Base-by-base conservation (phyloP, 1,140 invertebrate species). In the Hypothenemus hampei region DNA sequence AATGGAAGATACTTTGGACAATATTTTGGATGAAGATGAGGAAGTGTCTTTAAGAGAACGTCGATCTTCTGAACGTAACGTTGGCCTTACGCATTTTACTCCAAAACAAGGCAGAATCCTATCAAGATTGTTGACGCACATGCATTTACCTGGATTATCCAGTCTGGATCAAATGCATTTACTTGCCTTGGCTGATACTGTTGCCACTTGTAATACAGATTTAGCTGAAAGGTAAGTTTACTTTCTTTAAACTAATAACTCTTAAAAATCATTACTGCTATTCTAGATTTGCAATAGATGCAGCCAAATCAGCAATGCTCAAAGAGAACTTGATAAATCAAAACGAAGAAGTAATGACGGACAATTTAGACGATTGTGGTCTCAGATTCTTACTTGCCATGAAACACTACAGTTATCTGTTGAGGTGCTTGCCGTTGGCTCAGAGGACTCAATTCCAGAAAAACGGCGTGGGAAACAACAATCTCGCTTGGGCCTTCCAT, bases 161-260 rank as follows among this genome's bases (percentile, higher is more conserved):
- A 96, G 92, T 67, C 79, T 99, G 18, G 97, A 99, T 75, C 97
- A 99, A 72, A 98, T 99, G 95, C 97, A 99, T 75, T 75, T 99
- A 20, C 73, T 99, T 6, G 97, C 97, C 4, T 71, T 99, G 16
- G 96, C 96, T 18, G 97, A 99, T 65, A 98, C 97, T 0, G 93
- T 99, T 0, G 93, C 94, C 0, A 93, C 91, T 0, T 91, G 88
- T 64, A 89, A 92, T 63, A 87, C 86, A 0, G 89, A 93, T 67
- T 88, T 91, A 62, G 85, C 87, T 0, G 89, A 92, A 65, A 75
- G 87, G 36, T 53, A 53, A 53, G 15, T 21, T 13, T 46, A 1
- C 22, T 41, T 41, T 21, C 1, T 21, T 13, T 31, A 3, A 31
- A 31, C 3, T 1, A 31, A 31, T 31, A 31, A 31, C 1, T 31